Percentiles rank a stretch among this genome's conserved stretches.
These are phyloP conservation scores for Bolborhynchus lineola DNA, from an alignment of 2,113 vertebrate genomes.

Conservation along the genomic window DNA sequence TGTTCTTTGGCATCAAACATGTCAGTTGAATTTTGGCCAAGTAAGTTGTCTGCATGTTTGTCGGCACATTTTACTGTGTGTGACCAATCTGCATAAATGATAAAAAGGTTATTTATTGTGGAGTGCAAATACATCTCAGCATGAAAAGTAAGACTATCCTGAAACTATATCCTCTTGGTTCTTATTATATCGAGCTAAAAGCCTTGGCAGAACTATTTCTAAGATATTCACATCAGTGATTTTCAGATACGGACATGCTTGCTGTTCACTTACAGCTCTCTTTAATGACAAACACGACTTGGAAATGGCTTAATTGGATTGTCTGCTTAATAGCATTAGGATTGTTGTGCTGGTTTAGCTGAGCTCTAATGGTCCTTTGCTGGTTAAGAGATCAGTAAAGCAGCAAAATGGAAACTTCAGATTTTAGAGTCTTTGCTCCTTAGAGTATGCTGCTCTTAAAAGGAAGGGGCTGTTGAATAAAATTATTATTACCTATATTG, in stretches of 20 bases:
- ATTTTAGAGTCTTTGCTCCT: neutral
- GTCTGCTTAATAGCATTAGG: slow-evolving; percentile 65
- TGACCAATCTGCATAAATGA: neutral
- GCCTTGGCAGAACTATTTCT: neutral
- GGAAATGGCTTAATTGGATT: slow-evolving; percentile 69
- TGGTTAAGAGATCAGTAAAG: slow-evolving; percentile 40
- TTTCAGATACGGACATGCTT: neutral
- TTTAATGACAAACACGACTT: slow-evolving; percentile 67
- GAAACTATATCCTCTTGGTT: neutral
- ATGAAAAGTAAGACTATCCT: neutral
- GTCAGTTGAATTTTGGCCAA: neutral
- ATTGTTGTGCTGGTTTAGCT: slow-evolving; percentile 40
- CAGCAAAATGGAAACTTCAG: neutral
- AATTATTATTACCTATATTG: neutral
- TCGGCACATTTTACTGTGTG: neutral
- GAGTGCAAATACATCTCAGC: neutral
- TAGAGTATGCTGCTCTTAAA: neutral
- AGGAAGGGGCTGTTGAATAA: neutral
- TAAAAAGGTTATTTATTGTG: neutral
- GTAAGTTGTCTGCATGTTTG: neutral
- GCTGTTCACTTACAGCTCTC: slow-evolving; percentile 50
- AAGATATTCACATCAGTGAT: neutral
- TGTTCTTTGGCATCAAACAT: neutral
- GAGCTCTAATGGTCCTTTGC: slow-evolving; percentile 39
- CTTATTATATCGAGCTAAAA: neutral